These are phyloP conservation scores for Centropristis striata DNA, from an alignment of 2,113 vertebrate genomes.

Conservation along the genomic window DNA sequence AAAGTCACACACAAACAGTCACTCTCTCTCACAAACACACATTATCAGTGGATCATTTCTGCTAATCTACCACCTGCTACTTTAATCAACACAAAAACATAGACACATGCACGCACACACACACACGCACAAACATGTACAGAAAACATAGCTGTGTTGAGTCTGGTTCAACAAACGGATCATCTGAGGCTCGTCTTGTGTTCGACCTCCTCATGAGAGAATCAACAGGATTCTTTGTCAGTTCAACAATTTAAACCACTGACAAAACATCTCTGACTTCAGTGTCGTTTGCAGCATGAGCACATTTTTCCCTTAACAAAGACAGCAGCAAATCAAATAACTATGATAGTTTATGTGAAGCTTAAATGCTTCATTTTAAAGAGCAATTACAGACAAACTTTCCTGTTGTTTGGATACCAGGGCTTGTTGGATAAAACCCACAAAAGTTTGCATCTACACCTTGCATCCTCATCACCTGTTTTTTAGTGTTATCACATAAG, in stretches of 20 bases:
- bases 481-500: too few species aligned
- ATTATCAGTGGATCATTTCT: conserved; percentile 34
- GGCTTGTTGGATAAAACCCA: too few species aligned
- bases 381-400: too few species aligned
- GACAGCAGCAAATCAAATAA: too few species aligned
- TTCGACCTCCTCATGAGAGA: neutral
- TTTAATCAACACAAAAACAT: conserved; percentile 50
- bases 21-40: conserved; percentile 18
- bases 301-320: too few species aligned
- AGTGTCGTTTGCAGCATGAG: too few species aligned
- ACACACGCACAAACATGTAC: conserved; percentile 10
- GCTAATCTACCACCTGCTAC: conserved; percentile 58
- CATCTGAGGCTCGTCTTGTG: neutral
- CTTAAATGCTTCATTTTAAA: too few species aligned
- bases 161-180: neutral
- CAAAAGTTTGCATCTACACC: too few species aligned
- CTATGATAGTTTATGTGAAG: too few species aligned
- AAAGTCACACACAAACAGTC: neutral
- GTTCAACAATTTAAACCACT: neutral
- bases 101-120: neutral
- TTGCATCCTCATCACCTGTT: too few species aligned
- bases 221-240: neutral
- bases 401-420: too few species aligned
- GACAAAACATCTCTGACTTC: too few species aligned
- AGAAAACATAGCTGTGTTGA: neutral